Conservation (phyloP, 2,888 invertebrate species). For the Tenthredo notha region DNA sequence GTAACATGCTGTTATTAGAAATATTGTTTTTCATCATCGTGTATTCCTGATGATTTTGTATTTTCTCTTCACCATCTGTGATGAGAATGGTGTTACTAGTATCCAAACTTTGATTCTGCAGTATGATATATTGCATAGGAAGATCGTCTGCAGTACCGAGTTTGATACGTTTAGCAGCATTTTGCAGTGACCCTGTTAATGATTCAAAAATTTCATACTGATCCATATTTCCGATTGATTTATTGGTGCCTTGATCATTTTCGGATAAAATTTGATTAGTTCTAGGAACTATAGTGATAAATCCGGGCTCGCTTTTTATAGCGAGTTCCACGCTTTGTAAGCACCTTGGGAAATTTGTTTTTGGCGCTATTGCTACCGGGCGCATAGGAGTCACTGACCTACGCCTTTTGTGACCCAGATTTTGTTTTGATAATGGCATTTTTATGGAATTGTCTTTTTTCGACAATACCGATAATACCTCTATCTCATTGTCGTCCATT, state of each 20-base stretch:
- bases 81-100: conserved; percentile 25
- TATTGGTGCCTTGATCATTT: conserved; percentile 28
- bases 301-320: conserved; percentile 46
- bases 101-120: conserved; percentile 44
- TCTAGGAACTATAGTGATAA: conserved; percentile 41
- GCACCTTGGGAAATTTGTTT: conserved; percentile 51
- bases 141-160: conserved; percentile 27
- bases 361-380: conserved; percentile 53
- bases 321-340: conserved; percentile 34
- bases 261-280: conserved; percentile 19
- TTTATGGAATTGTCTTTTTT: conserved; percentile 11
- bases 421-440: conserved; percentile 13
- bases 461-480: conserved; percentile 1
- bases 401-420: conserved; percentile 47
- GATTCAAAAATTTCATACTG: conserved; percentile 38
- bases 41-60: conserved; percentile 25
- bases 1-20: conserved; percentile 3
- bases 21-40: conserved; percentile 33
- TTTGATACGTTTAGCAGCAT: conserved; percentile 46
- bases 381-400: conserved; percentile 50
- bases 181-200: not conserved
- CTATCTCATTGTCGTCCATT: conserved; percentile 44
- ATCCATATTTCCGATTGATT: not conserved
- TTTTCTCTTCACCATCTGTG: conserved; percentile 27
- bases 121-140: conserved; percentile 34